These are phyloP conservation scores for Drosophila prosaltans DNA, from an alignment of 1,140 invertebrate species.

Conservation along the genomic window DNA sequence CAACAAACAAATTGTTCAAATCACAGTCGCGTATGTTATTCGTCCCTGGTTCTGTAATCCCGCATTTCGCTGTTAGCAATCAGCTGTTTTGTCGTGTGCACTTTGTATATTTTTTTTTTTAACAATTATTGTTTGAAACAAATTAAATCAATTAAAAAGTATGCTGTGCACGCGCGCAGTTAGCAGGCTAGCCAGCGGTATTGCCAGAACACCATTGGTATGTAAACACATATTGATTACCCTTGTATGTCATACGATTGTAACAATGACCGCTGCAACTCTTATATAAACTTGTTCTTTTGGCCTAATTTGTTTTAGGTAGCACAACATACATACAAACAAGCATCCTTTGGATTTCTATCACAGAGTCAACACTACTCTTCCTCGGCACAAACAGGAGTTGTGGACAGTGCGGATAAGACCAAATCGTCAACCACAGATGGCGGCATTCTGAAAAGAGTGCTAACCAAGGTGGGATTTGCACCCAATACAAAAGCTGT, in stretches of 20 bases:
- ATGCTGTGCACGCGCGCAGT: slow-evolving; percentile 68
- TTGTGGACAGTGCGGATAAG: slow-evolving; percentile 52
- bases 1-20: too few species aligned
- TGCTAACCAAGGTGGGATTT: slow-evolving; percentile 78
- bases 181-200: slow-evolving; percentile 34
- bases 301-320: slow-evolving; percentile 37
- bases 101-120: slow-evolving; percentile 36
- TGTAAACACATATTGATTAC: neutral
- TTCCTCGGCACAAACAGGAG: slow-evolving; percentile 40
- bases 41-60: slow-evolving; percentile 23
- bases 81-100: slow-evolving; percentile 51
- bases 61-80: slow-evolving; percentile 29
- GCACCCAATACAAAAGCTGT: slow-evolving; percentile 76
- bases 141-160: slow-evolving; percentile 31
- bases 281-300: slow-evolving; percentile 64
- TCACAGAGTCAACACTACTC: slow-evolving; percentile 54
- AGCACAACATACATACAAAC: slow-evolving; percentile 42
- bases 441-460: slow-evolving; percentile 71
- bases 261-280: slow-evolving; percentile 16
- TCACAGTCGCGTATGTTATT: neutral
- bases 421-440: slow-evolving; percentile 44
- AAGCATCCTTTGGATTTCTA: slow-evolving; percentile 9
- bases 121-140: slow-evolving; percentile 42
- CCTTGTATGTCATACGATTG: neutral
- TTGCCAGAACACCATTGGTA: slow-evolving; percentile 38